phyloP scores from a whole-genome alignment of 2,797 vertebrate genomes.

The Simalia tracyae region DNA sequence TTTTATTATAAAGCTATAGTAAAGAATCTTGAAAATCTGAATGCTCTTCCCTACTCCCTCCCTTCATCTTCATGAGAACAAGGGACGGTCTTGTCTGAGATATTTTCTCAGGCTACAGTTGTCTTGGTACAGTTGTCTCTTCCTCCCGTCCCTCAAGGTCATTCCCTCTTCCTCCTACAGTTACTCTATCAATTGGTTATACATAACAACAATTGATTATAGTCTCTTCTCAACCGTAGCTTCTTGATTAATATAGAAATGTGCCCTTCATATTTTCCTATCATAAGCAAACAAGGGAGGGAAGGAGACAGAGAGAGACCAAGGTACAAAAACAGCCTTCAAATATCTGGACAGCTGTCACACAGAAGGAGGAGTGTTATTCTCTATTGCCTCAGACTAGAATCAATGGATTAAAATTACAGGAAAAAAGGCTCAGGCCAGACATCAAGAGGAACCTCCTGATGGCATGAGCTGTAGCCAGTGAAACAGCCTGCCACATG shows the following conservation, averaged over 20 bases:
- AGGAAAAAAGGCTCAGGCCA: not conserved
- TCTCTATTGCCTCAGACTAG: not conserved
- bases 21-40: not conserved
- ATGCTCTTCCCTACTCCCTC: not conserved
- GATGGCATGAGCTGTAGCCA: not conserved
- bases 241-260: not conserved
- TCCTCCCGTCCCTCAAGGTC: not conserved
- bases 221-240: not conserved
- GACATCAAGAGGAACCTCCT: not conserved
- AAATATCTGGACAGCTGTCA: not conserved
- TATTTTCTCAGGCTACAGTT: not conserved
- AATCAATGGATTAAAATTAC: not conserved
- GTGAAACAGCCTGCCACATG: not conserved
- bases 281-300: not conserved
- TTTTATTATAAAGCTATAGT: too few species aligned
- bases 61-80: not conserved
- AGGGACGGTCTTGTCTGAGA: not conserved
- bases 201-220: not conserved
- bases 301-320: not conserved
- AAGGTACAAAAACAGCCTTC: not conserved
- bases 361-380: not conserved
- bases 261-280: not conserved
- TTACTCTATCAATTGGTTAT: not conserved
- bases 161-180: not conserved
- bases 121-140: not conserved